Evolutionary conservation across 2,113 vertebrate species (phyloP).

Genomic region (Notechis scutatus): DNA sequence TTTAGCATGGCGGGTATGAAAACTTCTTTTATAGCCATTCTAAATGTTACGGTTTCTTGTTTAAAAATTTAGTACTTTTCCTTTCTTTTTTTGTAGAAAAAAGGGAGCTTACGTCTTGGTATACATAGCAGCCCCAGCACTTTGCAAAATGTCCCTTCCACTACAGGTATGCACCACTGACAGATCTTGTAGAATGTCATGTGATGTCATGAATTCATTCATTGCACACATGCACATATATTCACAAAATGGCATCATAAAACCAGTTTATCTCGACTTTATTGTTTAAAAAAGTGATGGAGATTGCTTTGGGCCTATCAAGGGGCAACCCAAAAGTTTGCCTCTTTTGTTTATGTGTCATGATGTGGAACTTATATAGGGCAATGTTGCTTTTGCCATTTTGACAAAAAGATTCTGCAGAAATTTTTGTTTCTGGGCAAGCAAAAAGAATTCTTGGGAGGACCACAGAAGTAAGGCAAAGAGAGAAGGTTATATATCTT

Average conservation of each 20-base stretch:
- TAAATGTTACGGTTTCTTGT: background rate
- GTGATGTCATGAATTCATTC: background rate
- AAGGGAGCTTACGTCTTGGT: conserved; percentile 87
- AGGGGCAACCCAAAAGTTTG: background rate
- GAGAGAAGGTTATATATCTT: background rate
- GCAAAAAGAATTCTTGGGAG: background rate
- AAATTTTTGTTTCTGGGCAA: background rate
- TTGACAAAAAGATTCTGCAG: background rate
- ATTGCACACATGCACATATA: background rate
- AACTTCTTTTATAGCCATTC: conserved; percentile 30
- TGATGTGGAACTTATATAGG: background rate
- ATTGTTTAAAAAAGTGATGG: background rate
- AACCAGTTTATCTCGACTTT: background rate
- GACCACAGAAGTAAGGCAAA: background rate
- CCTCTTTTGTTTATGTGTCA: background rate
- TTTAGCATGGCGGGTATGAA: conserved; percentile 89
- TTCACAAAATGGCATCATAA: background rate
- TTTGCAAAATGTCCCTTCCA: conserved; percentile 73
- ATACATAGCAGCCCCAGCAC: conserved; percentile 82
- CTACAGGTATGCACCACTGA: conserved; percentile 74
- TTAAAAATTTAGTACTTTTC: conserved; percentile 38
- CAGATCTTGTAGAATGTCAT: conserved; percentile 4
- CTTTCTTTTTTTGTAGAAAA: conserved; percentile 75
- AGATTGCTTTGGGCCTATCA: background rate
- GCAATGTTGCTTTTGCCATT: background rate